Conservation (phyloP, 2,113 vertebrate genomes). For the Pteropus alecto region DNA sequence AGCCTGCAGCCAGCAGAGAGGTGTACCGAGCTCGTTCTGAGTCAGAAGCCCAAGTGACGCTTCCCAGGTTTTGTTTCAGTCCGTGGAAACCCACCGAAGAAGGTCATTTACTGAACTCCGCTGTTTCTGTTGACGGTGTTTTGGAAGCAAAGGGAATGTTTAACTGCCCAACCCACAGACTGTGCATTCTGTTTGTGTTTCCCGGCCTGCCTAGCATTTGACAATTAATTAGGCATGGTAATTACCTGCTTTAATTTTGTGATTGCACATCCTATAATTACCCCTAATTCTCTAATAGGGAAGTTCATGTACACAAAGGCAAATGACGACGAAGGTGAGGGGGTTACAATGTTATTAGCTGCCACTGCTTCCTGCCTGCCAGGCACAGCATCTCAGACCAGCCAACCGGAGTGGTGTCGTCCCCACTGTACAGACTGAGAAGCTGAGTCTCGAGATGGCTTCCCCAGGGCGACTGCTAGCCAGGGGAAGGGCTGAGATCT, state of each 20-base stretch:
- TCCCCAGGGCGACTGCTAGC: neutral
- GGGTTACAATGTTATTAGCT: neutral
- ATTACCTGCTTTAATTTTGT: slow-evolving; percentile 78
- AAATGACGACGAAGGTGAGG: neutral
- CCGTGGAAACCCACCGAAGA: neutral
- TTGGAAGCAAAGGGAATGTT: neutral
- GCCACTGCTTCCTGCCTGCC: neutral
- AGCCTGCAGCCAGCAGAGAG: neutral
- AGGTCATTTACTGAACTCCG: neutral
- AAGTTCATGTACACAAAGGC: slow-evolving; percentile 71
- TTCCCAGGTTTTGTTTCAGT: neutral
- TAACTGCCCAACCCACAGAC: slow-evolving; percentile 4
- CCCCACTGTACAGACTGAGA: neutral
- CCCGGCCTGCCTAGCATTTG: slow-evolving; percentile 55
- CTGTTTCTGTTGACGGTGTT: neutral
- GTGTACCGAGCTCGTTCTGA: accelerated
- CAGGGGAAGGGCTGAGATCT: neutral
- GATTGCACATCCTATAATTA: slow-evolving; percentile 75
- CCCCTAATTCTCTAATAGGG: slow-evolving; percentile 72
- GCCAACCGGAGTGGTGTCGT: accelerated
- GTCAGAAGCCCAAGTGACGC: neutral
- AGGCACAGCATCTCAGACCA: neutral
- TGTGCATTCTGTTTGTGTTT: slow-evolving; percentile 51
- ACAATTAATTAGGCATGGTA: slow-evolving; percentile 75
- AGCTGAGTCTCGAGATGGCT: neutral